Evolutionary conservation across 2,888 invertebrate species (phyloP), one percentile per base, ranked within the genome.

Genomic region (Lasiommata megera): DNA sequence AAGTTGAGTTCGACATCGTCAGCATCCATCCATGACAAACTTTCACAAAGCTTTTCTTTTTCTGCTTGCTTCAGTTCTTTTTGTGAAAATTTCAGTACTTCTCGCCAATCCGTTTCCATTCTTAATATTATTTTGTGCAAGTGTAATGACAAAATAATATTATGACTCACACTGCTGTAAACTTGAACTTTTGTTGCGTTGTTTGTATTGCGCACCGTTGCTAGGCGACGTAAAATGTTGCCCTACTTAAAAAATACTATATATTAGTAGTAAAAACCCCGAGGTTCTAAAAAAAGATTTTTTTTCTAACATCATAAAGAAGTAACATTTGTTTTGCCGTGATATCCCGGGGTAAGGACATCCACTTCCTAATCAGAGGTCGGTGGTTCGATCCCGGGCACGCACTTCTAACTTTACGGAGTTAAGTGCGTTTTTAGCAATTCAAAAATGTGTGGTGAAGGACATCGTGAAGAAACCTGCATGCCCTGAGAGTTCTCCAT

Each of bases 11-110:
- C 90, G 38, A 93, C 92, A 67, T 92, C 91, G 44, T 93, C 92
- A 0, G 88, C 88, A 69, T 93, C 92, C 80, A 92, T 92, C 92
- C 93, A 93, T 6, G 93, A 92, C 28, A 94, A 77, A 66, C 83
- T 90, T 64, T 93, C 93, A 72, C 92, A 93, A 36, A 94, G 75
- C 65, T 93, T 92, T 54, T 94, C 94, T 74, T 94, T 94, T 63
- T 93, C 93, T 3, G 92, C 88, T 60, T 93, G 92, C 6, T 86
- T 86, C 31, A 94, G 74, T 60, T 92, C 92, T 60, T 87, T 88
- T 58, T 92, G 91, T 48, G 92, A 85, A 63, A 92, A 79, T 65
- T 91, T 92, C 48, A 92, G 69, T 67, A 94, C 88, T 76, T 92
- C 89, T 63, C 90, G 85, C 93, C 93, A 93, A 68, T 93, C 93